Base-by-base conservation (phyloP, 1,140 invertebrate species). In the Babylonia areolata region DNA sequence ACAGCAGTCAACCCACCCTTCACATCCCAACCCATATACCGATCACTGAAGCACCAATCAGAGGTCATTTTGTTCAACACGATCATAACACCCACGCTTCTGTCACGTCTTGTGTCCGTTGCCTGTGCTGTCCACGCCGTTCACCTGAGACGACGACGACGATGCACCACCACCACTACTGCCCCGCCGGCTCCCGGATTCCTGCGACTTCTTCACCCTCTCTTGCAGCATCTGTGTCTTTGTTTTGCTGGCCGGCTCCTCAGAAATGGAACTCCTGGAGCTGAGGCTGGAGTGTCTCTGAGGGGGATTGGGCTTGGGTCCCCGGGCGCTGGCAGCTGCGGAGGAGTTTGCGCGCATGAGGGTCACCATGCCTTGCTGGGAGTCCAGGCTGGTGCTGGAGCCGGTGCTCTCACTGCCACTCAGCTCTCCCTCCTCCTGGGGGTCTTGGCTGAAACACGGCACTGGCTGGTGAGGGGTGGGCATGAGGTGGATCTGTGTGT, bases 371-470 rank as follows among this genome's bases (percentile, higher is more conserved):
- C 85, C 85, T 33, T 88, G 80, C 85, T 90, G 89, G 33, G 89
- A 90, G 37, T 87, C 86, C 81, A 88, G 82, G 69, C 86, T 87
- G 37, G 87, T 86, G 84, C 81, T 86, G n/a, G 89, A 89, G n/a
- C 86, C 88, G 23, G 86, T 90, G 85, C 89, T 90, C 39, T 88
- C 88, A 54, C 86, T 87, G 75, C 86, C 86, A 39, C 89, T 88
- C 81, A 83, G 64, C 6, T 83, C 69, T 1, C 37, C 31, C 23
- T 84, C 64, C 23, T 84, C 82, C 69, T 33, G 39, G 17, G 64
- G 37, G 40, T 84, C 82, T 46, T 73, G 64, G 69, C 82, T 84
- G 82, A n/a, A 84, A 84, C n/a, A 71, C 15, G 46, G 9, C 46
- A 51, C n/a, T n/a, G n/a, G n/a, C n/a, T n/a, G n/a, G n/a, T n/a